phyloP scores from a whole-genome alignment of 2,797 vertebrate genomes.

The Darevskia nairensis region DNA sequence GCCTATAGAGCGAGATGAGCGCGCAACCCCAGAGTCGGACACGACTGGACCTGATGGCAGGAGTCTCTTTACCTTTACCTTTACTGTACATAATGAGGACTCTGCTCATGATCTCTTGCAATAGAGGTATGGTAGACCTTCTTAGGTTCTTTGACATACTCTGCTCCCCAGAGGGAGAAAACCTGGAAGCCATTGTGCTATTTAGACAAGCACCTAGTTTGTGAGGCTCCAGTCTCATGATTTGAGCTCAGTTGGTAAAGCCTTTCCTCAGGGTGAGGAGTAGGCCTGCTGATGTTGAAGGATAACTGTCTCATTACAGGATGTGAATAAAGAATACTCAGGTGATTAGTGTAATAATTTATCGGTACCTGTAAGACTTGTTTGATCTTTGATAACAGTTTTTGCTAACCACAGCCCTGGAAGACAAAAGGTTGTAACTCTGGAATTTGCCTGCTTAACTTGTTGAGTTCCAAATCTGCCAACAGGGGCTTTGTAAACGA shows the following conservation, averaged over 20 bases:
- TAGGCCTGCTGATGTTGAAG: not conserved
- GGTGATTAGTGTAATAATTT: not conserved
- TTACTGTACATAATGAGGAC: too few relatives aligned
- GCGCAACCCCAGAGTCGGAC: too few relatives aligned
- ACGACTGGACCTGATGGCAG: too few relatives aligned
- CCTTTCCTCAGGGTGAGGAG: not conserved
- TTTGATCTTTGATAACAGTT: slow-evolving; percentile 9
- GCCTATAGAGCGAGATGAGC: too few relatives aligned
- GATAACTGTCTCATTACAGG: not conserved
- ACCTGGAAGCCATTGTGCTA: not conserved
- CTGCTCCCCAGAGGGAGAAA: not conserved
- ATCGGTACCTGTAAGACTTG: not conserved
- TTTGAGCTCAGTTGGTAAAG: not conserved
- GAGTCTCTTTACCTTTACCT: too few relatives aligned
- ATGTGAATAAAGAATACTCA: not conserved
- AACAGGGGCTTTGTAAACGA: slow-evolving; percentile 50
- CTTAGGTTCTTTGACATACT: too few relatives aligned
- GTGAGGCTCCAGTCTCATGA: too few relatives aligned
- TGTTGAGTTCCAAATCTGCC: slow-evolving; percentile 53
- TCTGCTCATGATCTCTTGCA: not conserved
- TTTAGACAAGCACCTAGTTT: not conserved
- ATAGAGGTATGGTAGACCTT: not conserved
- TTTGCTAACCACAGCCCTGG: not conserved
- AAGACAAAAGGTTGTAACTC: not conserved
- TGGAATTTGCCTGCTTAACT: slow-evolving; percentile 29